phyloP scores from a whole-genome alignment of 2,888 invertebrate genomes.

The Monopis laevigella region DNA sequence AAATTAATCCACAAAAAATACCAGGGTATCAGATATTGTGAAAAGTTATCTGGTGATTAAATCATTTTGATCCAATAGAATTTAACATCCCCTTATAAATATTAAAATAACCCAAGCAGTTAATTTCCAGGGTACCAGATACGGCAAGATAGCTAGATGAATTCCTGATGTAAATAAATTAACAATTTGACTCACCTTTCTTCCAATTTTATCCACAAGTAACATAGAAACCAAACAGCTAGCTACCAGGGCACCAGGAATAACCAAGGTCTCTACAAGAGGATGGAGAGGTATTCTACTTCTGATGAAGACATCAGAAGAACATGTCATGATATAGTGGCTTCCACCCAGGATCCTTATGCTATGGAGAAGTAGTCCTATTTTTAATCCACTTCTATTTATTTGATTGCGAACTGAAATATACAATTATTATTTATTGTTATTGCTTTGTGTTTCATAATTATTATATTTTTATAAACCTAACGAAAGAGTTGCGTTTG shows the following conservation, averaged over 20 bases:
- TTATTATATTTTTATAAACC: too few species aligned
- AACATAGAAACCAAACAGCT: neutral
- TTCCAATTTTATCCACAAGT: conserved; percentile 4
- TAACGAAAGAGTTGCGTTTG: too few species aligned
- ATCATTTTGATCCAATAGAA: too few species aligned
- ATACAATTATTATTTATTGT: too few species aligned
- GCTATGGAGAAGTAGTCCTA: conserved; percentile 1
- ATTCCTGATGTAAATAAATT: neutral
- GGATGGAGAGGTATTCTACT: neutral
- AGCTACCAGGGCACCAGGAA: neutral
- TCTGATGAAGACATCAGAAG: neutral
- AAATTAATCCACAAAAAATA: neutral
- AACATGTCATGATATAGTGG: neutral
- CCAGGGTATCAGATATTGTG: too few species aligned
- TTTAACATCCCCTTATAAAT: too few species aligned
- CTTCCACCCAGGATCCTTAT: conserved; percentile 2
- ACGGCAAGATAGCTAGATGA: too few species aligned
- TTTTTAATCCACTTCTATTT: conserved; percentile 3
- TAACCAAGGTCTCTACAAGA: neutral
- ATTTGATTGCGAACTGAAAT: conserved; percentile 9
- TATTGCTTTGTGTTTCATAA: too few species aligned
- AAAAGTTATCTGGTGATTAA: too few species aligned
- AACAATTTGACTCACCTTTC: conserved; percentile 6
- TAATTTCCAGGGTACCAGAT: too few species aligned
- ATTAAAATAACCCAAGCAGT: too few species aligned